Base-by-base conservation (phyloP, 2,113 vertebrate species). In the Sapajus apella region DNA sequence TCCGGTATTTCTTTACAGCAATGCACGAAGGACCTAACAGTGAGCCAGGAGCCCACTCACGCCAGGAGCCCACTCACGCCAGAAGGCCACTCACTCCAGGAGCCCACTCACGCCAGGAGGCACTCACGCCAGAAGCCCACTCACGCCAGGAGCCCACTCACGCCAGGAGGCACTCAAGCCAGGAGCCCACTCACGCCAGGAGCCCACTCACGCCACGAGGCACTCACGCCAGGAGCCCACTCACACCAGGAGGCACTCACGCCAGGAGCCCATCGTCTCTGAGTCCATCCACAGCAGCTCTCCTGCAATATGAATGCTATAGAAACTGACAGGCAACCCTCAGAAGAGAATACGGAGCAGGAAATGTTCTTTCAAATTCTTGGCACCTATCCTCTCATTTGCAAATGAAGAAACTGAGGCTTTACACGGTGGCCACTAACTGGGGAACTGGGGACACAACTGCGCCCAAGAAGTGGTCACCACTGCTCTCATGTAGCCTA, bases 251-350 rank as follows among this genome's bases (percentile, higher is more conserved):
- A 45, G 43, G 43, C 43, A 43, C 43, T 47, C 47, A 47, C 47
- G 8, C 10, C 47, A 12, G 47, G 47, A 47, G 45, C n/a, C 14
- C 21, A 3, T 35, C 30, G 1, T 4, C 20, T 45, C 55, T 2
- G 16, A 56, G 76, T 56, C 66, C 45, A n/a, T 13, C 12, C 2
- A 7, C 21, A 12, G 56, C 4, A 3, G 68, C 47, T 30, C n/a
- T 37, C 18, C 32, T 0, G 16, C 50, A 5, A 18, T 4, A 8
- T 20, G 0, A 8, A 35, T 30, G 8, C 25, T 30, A 4, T 1
- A 35, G 23, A 70, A 73, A 37, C 64, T 30, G 45, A 6, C 20
- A 0, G 25, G 12, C 43, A 64, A 43, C 17, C 17, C 40, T 45
- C 30, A 32, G 17, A 21, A 68, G 40, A 27, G 35, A 66, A 43